These are phyloP conservation scores for Ceratina australensis DNA, from an alignment of 1,140 invertebrate genomes.

Conservation along the genomic window DNA sequence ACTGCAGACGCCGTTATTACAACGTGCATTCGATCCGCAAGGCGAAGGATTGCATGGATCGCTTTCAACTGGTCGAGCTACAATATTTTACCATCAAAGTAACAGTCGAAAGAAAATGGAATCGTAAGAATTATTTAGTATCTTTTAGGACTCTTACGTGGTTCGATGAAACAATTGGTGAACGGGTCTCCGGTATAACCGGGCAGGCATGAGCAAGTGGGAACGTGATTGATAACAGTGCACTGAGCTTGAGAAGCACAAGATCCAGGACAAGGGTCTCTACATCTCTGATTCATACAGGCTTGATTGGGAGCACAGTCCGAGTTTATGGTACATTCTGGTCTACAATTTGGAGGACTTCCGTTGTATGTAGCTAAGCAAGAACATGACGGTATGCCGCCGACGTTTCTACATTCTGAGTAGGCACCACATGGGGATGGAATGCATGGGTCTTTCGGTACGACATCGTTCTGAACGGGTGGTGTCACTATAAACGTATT, in stretches of 20 bases:
- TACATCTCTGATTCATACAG: conserved; percentile 79
- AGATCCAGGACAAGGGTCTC: conserved; percentile 80
- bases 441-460: conserved; percentile 81
- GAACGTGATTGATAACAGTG: conserved; percentile 80
- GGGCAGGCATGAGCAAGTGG: conserved; percentile 81
- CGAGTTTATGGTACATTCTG: conserved; percentile 79
- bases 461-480: conserved; percentile 14
- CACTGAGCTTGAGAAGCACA: conserved; percentile 81
- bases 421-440: conserved; percentile 89
- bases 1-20: conserved; percentile 81
- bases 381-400: conserved; percentile 85
- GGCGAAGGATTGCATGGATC: conserved; percentile 84
- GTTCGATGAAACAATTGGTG: conserved; percentile 71
- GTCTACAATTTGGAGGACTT: conserved; percentile 83
- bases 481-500: conserved; percentile 17
- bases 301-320: conserved; percentile 80
- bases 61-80: conserved; percentile 47
- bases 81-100: background rate
- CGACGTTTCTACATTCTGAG: conserved; percentile 84
- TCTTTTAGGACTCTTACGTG: conserved; percentile 48
- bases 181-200: conserved; percentile 80
- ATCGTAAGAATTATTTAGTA: background rate
- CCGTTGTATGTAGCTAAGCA: conserved; percentile 86
- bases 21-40: conserved; percentile 84
- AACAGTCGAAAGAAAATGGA: background rate